Conservation (phyloP, 2,797 vertebrate genomes). For the Brachyalestes nurse region DNA sequence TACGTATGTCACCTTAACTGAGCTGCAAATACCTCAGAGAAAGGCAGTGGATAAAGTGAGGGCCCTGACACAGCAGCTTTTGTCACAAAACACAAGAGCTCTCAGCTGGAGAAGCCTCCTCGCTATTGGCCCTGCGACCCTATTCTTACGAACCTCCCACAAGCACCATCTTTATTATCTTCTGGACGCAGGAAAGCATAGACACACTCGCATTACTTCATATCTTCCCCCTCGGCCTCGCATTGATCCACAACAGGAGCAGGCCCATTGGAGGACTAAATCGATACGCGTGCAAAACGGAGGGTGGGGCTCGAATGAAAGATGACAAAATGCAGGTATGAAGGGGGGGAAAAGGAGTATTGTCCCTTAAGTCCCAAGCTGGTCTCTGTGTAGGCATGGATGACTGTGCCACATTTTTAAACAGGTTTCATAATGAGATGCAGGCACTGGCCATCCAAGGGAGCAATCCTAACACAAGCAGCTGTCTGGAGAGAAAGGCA, state of each 20-base stretch:
- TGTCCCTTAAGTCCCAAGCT: slow-evolving; percentile 9
- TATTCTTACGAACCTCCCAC: not conserved
- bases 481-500: slow-evolving; percentile 24
- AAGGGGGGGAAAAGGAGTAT: not conserved
- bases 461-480: slow-evolving; percentile 21
- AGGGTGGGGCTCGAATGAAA: not conserved
- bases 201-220: slow-evolving; percentile 33
- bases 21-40: not conserved
- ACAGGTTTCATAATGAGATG: slow-evolving; percentile 13
- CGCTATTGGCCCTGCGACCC: slow-evolving; percentile 24
- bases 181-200: slow-evolving; percentile 33
- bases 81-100: slow-evolving; percentile 46
- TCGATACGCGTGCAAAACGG: slow-evolving; percentile 17
- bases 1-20: slow-evolving; percentile 9
- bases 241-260: slow-evolving; percentile 26
- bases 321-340: slow-evolving; percentile 3
- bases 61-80: slow-evolving; percentile 43
- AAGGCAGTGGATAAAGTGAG: slow-evolving; percentile 13
- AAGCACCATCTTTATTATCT: slow-evolving; percentile 33
- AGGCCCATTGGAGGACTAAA: slow-evolving; percentile 21
- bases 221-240: slow-evolving; percentile 4
- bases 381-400: slow-evolving; percentile 6
- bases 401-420: not conserved
- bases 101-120: slow-evolving; percentile 19
- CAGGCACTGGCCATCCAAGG: slow-evolving; percentile 11